Conservation (phyloP, 2,888 invertebrate species). For the Ceramica pisi region DNA sequence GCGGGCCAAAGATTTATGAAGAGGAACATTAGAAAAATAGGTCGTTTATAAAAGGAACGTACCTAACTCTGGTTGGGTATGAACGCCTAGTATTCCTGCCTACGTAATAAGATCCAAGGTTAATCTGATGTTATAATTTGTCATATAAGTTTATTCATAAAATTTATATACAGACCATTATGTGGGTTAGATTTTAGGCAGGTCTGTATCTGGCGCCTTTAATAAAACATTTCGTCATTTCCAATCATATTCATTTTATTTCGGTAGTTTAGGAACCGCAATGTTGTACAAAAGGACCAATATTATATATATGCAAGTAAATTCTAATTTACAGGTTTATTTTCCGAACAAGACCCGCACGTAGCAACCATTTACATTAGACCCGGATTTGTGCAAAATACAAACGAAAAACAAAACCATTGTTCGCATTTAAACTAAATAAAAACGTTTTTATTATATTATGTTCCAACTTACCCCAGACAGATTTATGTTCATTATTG, state of each 20-base stretch:
- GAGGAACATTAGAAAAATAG: conserved; percentile 41
- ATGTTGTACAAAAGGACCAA: not conserved
- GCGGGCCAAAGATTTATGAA: conserved; percentile 29
- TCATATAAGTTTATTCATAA: too few relatives aligned
- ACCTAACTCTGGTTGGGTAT: not conserved
- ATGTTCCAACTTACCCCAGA: not conserved
- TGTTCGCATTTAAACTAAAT: conserved; percentile 5
- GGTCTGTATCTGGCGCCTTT: too few relatives aligned
- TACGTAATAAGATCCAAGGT: not conserved
- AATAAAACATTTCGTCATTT: not conserved
- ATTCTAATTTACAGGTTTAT: conserved; percentile 7
- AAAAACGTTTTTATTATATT: conserved; percentile 9
- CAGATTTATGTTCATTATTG: conserved; percentile 31
- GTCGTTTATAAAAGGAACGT: conserved; percentile 13
- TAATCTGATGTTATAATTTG: not conserved
- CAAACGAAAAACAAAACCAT: conserved; percentile 15
- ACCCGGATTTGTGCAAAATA: conserved; percentile 34
- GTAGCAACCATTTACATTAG: conserved; percentile 21
- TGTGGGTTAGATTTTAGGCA: too few relatives aligned
- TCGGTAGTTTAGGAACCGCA: not conserved
- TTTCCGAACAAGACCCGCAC: conserved; percentile 5
- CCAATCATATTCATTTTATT: not conserved
- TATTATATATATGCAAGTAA: not conserved
- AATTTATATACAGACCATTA: too few relatives aligned
- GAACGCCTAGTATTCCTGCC: not conserved